These are phyloP conservation scores for Anastrepha obliqua DNA, from an alignment of 1,140 invertebrate species.

Conservation along the genomic window DNA sequence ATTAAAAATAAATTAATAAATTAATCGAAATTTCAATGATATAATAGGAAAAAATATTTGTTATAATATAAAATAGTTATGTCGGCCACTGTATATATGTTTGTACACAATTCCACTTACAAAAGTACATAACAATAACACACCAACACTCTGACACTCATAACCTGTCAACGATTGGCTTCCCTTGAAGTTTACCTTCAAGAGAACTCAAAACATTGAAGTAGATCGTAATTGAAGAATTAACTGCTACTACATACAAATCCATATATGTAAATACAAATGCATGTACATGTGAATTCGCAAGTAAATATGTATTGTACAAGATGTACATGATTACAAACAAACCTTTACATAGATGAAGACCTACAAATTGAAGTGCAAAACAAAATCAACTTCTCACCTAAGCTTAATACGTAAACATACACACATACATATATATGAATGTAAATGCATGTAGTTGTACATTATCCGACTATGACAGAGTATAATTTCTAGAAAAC, in stretches of 20 bases:
- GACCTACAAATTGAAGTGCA: conserved; percentile 42
- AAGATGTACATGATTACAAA: neutral
- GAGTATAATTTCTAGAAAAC: neutral
- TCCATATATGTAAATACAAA: no score
- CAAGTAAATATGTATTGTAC: no score
- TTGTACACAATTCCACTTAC: no score
- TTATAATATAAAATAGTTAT: no score
- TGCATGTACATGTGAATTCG: no score
- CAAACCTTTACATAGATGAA: neutral
- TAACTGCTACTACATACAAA: no score
- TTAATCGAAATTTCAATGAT: no score
- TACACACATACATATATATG: neutral
- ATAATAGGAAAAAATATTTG: no score
- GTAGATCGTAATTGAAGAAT: neutral
- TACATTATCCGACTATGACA: neutral
- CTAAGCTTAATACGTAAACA: neutral
- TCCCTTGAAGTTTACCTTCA: neutral
- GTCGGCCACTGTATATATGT: no score
- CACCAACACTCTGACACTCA: neutral
- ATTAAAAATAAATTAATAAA: no score
- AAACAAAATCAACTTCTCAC: conserved; percentile 10
- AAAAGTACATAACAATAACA: no score
- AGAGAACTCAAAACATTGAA: neutral
- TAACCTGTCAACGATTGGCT: neutral
- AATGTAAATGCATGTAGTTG: neutral